Percentiles rank a stretch among this genome's conserved stretches.
These are phyloP conservation scores for Geotrypetes seraphini DNA, from an alignment of 2,797 vertebrate species.

Conservation along the genomic window DNA sequence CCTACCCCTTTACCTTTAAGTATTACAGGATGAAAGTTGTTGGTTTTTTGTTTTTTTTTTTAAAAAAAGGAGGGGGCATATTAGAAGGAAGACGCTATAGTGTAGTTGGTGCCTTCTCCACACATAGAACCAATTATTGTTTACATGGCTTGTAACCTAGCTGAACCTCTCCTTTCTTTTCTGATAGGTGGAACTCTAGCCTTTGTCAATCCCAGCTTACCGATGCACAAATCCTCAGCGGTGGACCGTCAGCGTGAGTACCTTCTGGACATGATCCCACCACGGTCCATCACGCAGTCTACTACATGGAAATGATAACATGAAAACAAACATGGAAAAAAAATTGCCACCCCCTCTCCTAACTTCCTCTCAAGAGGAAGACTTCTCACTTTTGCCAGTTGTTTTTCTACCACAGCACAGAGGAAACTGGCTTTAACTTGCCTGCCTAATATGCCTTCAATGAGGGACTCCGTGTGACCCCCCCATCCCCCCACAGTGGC, in stretches of 20 bases:
- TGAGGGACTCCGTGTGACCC: no score
- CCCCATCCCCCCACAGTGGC: no score
- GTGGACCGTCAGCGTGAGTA: constrained; percentile 96
- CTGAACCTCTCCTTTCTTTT: neutral
- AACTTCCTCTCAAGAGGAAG: constrained; percentile 30
- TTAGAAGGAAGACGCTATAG: no score
- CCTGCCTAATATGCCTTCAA: constrained; percentile 27
- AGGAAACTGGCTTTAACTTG: constrained; percentile 38
- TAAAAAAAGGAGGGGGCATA: no score
- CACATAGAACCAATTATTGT: no score
- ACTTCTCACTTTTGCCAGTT: constrained; percentile 23
- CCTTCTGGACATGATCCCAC: constrained; percentile 97
- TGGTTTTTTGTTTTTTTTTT: no score
- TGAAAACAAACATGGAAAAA: constrained; percentile 37
- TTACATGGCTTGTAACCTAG: no score
- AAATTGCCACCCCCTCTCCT: no score
- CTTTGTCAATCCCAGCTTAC: constrained; percentile 81
- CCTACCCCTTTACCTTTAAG: no score
- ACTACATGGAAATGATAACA: constrained; percentile 92
- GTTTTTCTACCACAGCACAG: constrained; percentile 18
- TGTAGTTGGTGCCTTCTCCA: no score
- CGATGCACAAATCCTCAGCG: constrained; percentile 80
- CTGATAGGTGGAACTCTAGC: constrained; percentile 78
- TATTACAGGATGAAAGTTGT: no score
- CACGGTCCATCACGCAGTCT: constrained; percentile 90